Evolutionary conservation across 2,888 invertebrate genomes (phyloP).

Genomic region (Cryptophagus acutangulus): DNA sequence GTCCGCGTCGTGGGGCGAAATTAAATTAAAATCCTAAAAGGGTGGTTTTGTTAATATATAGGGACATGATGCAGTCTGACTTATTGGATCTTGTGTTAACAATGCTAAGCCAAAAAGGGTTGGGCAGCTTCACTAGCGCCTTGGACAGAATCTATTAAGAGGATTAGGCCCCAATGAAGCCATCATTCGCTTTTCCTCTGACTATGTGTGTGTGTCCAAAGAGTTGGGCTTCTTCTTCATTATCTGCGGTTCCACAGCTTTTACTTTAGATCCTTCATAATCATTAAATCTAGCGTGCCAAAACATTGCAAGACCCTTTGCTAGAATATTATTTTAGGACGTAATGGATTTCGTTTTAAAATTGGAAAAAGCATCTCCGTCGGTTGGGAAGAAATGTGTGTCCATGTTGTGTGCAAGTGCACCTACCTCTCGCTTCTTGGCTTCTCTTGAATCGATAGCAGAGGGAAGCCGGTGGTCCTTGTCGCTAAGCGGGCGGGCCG

Average conservation of each 20-base stretch:
- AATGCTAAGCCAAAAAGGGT: conserved; percentile 48
- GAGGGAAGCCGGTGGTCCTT: conserved; percentile 38
- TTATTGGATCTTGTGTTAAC: conserved; percentile 49
- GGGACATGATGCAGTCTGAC: conserved; percentile 37
- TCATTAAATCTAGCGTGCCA: conserved; percentile 21
- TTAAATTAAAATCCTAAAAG: no score
- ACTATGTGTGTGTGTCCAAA: conserved; percentile 23
- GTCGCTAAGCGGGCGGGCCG: conserved; percentile 42
- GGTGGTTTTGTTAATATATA: no score
- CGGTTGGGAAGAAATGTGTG: no score
- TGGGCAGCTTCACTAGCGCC: conserved; percentile 42
- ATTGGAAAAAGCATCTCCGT: conserved; percentile 17
- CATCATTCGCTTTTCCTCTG: conserved; percentile 34
- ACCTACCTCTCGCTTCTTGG: conserved; percentile 16
- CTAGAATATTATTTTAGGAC: conserved; percentile 4
- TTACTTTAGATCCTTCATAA: conserved; percentile 31
- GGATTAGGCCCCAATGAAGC: conserved; percentile 50
- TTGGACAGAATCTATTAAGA: conserved; percentile 51
- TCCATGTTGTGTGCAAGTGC: conserved; percentile 15
- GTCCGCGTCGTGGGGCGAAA: no score
- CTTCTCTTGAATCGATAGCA: conserved; percentile 38
- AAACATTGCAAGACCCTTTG: conserved; percentile 16
- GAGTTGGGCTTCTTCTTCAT: conserved; percentile 44
- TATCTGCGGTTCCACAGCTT: conserved; percentile 42
- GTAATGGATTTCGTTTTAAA: not conserved